Evolutionary conservation across 2,888 invertebrate species (phyloP), one percentile per base, ranked within the genome.

Genomic region (Andricus quercusramuli): DNA sequence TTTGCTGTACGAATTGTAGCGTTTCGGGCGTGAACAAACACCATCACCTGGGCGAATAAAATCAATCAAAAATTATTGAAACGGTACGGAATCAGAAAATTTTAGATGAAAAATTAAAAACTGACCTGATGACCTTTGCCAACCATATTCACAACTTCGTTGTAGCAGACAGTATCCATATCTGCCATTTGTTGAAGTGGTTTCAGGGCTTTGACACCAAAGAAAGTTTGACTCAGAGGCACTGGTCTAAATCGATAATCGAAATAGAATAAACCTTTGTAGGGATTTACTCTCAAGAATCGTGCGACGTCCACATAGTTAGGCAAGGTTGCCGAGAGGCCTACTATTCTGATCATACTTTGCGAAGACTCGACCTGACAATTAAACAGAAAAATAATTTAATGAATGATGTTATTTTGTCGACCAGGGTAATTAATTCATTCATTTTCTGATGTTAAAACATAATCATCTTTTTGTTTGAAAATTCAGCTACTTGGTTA

Each of bases 1-100:
- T 96, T 96, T 0, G 99, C 99, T 0, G 98, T 97, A 79, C 96
- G 95, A 51, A 97, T 96, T 0, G 99, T 99, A 15, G 98, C 98
- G 94, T 99, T 99, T 41, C 99, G 95, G 0, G 99, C 98, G 93
- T 99, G 99, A 0, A 99, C 99, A 93, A 99, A 99, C 0, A 99
- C 98, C 98, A 99, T 98, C 0, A 98, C 95, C 94, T 94, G 85
- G 44, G 20, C 17, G 20, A 67, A 65, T 37, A 32, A 17, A 67
- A 68, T 20, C 68, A 25, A 64, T 68, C 65, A 37, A 41, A 37
- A 8, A 37, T 37, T 37, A 37, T 37, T 37, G 37, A 37, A 37
- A 37, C 37, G 9, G 37, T 37, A 8, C 9, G 37, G 1, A 41
- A 41, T 41, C 13, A 41, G 41, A 13, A 4, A 41, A 41, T 41